Conservation (phyloP, 2,888 invertebrate species). For the Actias luna region DNA sequence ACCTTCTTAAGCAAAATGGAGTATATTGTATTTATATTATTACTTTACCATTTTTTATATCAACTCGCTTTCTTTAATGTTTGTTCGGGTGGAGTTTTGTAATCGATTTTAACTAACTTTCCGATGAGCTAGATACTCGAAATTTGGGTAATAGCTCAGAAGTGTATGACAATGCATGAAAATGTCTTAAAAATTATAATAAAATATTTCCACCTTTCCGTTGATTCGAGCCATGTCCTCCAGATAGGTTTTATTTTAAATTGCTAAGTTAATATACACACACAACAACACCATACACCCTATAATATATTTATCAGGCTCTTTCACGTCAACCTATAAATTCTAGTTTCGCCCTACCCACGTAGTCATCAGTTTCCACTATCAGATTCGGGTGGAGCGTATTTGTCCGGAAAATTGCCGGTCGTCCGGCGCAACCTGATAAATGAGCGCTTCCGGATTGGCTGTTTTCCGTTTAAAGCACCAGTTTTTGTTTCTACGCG, state of each 20-base stretch:
- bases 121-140: too few species aligned
- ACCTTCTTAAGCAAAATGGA: neutral
- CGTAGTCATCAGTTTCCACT: conserved; percentile 29
- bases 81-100: too few species aligned
- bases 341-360: conserved; percentile 18
- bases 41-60: neutral
- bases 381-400: conserved; percentile 29
- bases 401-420: conserved; percentile 32
- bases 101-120: too few species aligned
- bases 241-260: too few species aligned
- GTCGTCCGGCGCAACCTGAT: conserved; percentile 15
- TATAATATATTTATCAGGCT: neutral
- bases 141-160: too few species aligned
- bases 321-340: conserved; percentile 22
- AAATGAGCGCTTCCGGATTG: conserved; percentile 13
- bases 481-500: conserved; percentile 1
- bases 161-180: too few species aligned
- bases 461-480: neutral
- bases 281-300: too few species aligned
- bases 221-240: too few species aligned
- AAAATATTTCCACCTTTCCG: too few species aligned
- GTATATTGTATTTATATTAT: neutral
- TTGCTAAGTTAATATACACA: too few species aligned
- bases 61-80: too few species aligned
- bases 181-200: too few species aligned